These are phyloP conservation scores for Thryonomys swinderianus DNA, from an alignment of 2,113 vertebrate species.

Conservation along the genomic window DNA sequence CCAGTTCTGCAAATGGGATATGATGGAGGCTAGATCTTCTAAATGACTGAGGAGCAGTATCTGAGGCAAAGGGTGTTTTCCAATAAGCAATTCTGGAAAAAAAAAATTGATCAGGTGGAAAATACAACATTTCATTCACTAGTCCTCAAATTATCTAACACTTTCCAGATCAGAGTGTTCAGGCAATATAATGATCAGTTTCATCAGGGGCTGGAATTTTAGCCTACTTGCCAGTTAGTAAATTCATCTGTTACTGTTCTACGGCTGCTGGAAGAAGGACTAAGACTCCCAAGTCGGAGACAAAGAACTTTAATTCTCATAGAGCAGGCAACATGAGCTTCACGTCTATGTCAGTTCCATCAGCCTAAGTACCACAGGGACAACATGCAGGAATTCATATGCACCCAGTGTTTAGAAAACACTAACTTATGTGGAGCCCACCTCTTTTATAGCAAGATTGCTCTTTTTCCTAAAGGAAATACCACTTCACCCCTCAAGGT, in stretches of 20 bases:
- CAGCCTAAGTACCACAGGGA: neutral
- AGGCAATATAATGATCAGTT: neutral
- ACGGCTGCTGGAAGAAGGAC: neutral
- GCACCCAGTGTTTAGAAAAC: neutral
- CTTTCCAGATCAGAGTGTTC: neutral
- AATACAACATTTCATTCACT: neutral
- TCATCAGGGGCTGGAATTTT: neutral
- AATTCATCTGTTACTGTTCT: neutral
- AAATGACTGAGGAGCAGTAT: neutral
- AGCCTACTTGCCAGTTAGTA: neutral
- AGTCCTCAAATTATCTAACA: neutral
- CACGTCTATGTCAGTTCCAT: neutral
- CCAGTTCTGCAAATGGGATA: neutral
- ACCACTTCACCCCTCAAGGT: neutral
- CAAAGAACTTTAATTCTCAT: neutral
- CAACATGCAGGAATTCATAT: neutral
- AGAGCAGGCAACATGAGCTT: neutral
- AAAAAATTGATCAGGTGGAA: constrained; percentile 33
- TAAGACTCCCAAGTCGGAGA: neutral
- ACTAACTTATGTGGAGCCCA: neutral
- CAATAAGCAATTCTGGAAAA: neutral
- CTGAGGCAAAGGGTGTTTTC: neutral
- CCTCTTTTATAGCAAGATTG: neutral
- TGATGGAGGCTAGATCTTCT: neutral
- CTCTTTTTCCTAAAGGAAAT: neutral